Conservation (phyloP, 2,113 vertebrate species). For the Stigmatopora argus region DNA sequence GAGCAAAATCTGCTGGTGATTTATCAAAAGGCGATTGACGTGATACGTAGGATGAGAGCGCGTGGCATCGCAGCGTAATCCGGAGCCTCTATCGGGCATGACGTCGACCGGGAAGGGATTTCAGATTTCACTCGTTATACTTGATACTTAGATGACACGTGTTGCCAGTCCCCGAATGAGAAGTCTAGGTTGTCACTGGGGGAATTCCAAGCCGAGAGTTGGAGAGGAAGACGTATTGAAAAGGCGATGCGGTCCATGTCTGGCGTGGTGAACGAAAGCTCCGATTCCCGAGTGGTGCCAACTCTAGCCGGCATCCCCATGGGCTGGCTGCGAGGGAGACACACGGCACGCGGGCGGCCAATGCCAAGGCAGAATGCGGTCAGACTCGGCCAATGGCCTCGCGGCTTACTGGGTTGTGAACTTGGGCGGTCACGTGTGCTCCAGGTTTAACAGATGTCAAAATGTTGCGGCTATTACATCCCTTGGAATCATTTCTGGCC, state of each 20-base stretch:
- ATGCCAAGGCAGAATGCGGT: conserved; percentile 35
- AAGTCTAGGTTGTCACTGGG: conserved; percentile 11
- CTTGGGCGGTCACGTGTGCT: conserved; percentile 1
- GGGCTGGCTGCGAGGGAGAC: conserved; percentile 32
- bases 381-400: conserved; percentile 36
- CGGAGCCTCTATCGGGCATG: neutral
- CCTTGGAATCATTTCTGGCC: conserved; percentile 14
- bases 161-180: conserved; percentile 39
- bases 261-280: conserved; percentile 29
- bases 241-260: conserved; percentile 13
- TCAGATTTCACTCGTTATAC: too few species aligned
- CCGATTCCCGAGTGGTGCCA: conserved; percentile 32
- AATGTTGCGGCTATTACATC: conserved; percentile 7
- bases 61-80: conserved; percentile 17
- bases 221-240: conserved; percentile 17
- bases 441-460: neutral
- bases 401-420: conserved; percentile 46
- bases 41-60: conserved; percentile 9
- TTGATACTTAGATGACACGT: neutral
- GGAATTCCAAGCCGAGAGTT: conserved; percentile 16
- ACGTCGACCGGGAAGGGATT: neutral
- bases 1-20: conserved; percentile 21
- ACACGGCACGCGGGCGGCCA: conserved; percentile 41
- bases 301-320: conserved; percentile 35
- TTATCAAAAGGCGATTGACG: conserved; percentile 17